Conservation (phyloP, 1,140 invertebrate genomes). For the Listronotus bonariensis region DNA sequence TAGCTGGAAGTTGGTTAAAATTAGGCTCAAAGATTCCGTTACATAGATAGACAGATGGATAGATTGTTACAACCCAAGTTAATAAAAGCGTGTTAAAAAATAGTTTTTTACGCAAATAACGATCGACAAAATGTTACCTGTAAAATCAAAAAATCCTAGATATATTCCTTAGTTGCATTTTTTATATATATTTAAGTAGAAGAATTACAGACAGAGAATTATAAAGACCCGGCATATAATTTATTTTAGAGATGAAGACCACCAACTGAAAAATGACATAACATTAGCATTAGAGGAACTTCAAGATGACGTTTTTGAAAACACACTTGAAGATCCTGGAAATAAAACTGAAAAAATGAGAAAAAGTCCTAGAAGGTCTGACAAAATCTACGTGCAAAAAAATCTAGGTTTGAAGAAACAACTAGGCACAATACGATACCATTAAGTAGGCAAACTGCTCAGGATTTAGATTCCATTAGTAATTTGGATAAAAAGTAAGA, state of each 20-base stretch:
- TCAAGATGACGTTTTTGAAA: constrained; percentile 56
- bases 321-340: constrained; percentile 43
- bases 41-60: too few species aligned
- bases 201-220: too few species aligned
- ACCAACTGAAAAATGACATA: constrained; percentile 50
- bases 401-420: constrained; percentile 50
- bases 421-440: constrained; percentile 30
- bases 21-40: too few species aligned
- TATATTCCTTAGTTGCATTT: too few species aligned
- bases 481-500: constrained; percentile 39
- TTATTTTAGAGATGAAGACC: constrained; percentile 48
- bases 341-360: constrained; percentile 45
- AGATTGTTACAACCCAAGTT: too few species aligned
- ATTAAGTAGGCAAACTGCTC: constrained; percentile 38
- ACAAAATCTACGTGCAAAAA: constrained; percentile 54
- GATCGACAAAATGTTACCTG: too few species aligned
- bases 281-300: constrained; percentile 53
- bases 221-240: too few species aligned
- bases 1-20: too few species aligned
- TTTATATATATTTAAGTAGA: too few species aligned
- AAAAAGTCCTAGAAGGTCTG: constrained; percentile 48
- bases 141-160: too few species aligned
- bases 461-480: constrained; percentile 40
- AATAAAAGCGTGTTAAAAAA: too few species aligned
- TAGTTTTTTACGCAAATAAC: too few species aligned